Percentiles rank a stretch among this genome's conserved stretches.
These are phyloP conservation scores for Calephelis perditalis DNA, from an alignment of 2,888 invertebrate genomes.

Conservation along the genomic window DNA sequence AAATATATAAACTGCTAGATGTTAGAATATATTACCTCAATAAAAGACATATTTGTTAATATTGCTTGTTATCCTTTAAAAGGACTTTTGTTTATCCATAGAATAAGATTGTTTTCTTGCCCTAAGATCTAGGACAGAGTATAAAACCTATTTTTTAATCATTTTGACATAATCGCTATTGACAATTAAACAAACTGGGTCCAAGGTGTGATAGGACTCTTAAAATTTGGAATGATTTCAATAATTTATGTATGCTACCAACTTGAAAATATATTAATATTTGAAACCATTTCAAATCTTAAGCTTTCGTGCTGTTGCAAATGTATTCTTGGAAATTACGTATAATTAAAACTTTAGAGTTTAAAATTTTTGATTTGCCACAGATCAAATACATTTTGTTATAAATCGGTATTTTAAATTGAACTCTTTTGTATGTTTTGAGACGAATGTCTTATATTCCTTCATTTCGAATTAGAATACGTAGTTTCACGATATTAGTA, in stretches of 20 bases:
- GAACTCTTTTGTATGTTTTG: not conserved
- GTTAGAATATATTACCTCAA: slow-evolving; percentile 56
- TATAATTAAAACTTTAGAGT: too few species aligned
- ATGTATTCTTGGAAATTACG: not conserved
- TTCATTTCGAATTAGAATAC: slow-evolving; percentile 1
- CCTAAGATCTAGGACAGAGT: slow-evolving; percentile 55
- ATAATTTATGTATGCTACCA: not conserved
- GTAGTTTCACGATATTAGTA: slow-evolving; percentile 6
- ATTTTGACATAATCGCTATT: slow-evolving; percentile 65
- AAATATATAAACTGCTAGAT: slow-evolving; percentile 55
- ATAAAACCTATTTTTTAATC: slow-evolving; percentile 58
- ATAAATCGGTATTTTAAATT: not conserved
- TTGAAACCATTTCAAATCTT: slow-evolving; percentile 23
- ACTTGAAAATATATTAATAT: not conserved
- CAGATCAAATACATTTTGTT: too few species aligned
- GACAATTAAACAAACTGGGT: slow-evolving; percentile 57
- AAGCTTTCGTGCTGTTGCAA: slow-evolving; percentile 16
- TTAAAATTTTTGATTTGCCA: too few species aligned
- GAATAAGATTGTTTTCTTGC: slow-evolving; percentile 58
- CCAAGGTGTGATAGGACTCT: slow-evolving; percentile 56
- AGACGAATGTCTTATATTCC: not conserved
- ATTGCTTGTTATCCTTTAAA: slow-evolving; percentile 73
- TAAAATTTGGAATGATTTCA: slow-evolving; percentile 41
- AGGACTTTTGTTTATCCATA: slow-evolving; percentile 64
- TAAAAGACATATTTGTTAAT: slow-evolving; percentile 64